Evolutionary conservation across 1,140 invertebrate species (phyloP).

Genomic region (Octopus sinensis): DNA sequence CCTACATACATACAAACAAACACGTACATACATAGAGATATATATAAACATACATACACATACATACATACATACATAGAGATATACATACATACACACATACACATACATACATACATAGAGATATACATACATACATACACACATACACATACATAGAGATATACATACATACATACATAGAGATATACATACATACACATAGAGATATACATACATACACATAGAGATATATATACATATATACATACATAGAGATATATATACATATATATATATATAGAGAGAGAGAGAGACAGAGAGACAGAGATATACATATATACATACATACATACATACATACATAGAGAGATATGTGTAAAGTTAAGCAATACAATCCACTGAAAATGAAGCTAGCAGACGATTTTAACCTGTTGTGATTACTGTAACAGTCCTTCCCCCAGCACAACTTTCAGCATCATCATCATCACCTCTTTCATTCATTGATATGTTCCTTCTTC

Average conservation of each 20-base stretch:
- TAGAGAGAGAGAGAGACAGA: too few species aligned
- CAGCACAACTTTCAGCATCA: too few species aligned
- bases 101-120: neutral
- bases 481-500: too few species aligned
- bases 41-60: neutral
- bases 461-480: too few species aligned
- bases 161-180: neutral
- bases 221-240: neutral
- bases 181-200: neutral
- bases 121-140: neutral
- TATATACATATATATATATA: too few species aligned
- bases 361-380: too few species aligned
- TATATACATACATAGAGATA: neutral
- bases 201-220: neutral
- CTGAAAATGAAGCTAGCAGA: too few species aligned
- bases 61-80: neutral
- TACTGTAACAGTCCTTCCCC: too few species aligned
- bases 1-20: neutral
- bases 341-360: too few species aligned
- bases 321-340: too few species aligned
- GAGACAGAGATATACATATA: too few species aligned
- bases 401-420: too few species aligned
- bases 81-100: neutral
- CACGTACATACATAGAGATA: neutral
- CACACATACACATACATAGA: neutral